Base-by-base conservation (phyloP, 1,140 invertebrate genomes). In the Brachionus koreanus region DNA sequence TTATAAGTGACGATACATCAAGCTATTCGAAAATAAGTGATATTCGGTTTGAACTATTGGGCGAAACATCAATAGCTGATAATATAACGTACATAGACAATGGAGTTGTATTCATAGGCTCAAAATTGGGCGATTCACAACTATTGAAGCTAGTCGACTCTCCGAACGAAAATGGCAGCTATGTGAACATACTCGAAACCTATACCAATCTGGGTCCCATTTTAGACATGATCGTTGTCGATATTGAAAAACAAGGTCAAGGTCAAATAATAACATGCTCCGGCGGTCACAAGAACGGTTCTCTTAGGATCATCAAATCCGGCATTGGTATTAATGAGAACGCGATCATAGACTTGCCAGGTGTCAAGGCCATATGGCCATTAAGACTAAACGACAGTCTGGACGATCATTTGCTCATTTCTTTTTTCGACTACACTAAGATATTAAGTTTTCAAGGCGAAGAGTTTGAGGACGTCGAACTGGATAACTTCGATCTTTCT, bases 41-140 rank as follows among this genome's bases (percentile, higher is more conserved):
- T 16, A 65, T 79, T 12, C 76, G 94, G 13, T 67, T 69, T 75
- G 52, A 69, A 35, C 43, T 83, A 42, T 83, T 49, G 84, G 85
- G 85, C 19, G 84, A 98, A 90, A 97, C 97, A 43, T 95, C 95
- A 13, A 97, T 98, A 84, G 95, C 97, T 3, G 96, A 98, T 88
- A 97, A 95, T 86, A 93, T 99, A 86, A 98, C 96, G n/a, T 99
- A 99, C 86, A 89, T 99, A 65, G 97, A 99, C 87, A 99, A 99
- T 90, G 95, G 95, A 52, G 97, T 99, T 29, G 93, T 99, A 67
- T 99, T 97, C 87, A 92, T 99, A 85, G 97, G 97, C 0, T 98
- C 96, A 0, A 91, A 95, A 23, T 90, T 99, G 25, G 97, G 97
- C 0, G 97, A 99, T 89, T 98, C 95, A 0, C 97, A 98, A 83